A percentile compares a stretch with the other conserved stretches of the same genome.
Evolutionary conservation across 2,888 invertebrate genomes (phyloP).

Genomic region (Eilema sororculum): DNA sequence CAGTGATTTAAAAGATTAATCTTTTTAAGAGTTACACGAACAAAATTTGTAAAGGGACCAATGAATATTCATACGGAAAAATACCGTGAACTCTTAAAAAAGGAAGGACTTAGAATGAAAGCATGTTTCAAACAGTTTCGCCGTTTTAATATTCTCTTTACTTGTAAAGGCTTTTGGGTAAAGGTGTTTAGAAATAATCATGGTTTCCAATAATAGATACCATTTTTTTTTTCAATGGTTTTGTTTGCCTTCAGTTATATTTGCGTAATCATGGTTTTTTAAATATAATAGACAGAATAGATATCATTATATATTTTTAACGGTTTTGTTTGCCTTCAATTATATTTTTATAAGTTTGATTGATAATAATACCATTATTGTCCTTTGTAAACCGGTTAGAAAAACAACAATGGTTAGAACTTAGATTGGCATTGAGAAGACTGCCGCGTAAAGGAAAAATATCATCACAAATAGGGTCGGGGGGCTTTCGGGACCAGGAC

Average conservation of each 20-base stretch:
- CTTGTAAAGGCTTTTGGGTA: not conserved
- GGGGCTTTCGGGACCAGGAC: too few relatives aligned
- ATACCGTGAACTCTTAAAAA: conserved; percentile 23
- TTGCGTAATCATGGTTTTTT: too few relatives aligned
- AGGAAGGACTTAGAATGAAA: conserved; percentile 22
- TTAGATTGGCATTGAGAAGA: not conserved
- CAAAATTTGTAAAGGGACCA: conserved; percentile 12
- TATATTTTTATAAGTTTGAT: not conserved
- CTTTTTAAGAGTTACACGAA: conserved; percentile 10
- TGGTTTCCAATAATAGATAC: not conserved
- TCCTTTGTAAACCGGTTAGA: too few relatives aligned
- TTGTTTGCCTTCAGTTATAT: not conserved
- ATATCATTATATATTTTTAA: not conserved
- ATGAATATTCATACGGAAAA: conserved; percentile 29
- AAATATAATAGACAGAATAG: too few relatives aligned
- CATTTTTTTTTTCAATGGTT: not conserved
- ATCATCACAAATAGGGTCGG: too few relatives aligned
- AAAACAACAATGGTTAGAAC: too few relatives aligned
- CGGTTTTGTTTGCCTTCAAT: not conserved
- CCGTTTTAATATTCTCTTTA: not conserved
- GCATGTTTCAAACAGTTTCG: conserved; percentile 23
- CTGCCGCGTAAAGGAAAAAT: too few relatives aligned
- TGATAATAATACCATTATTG: too few relatives aligned
- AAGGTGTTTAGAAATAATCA: not conserved
- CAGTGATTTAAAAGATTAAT: conserved; percentile 5